phyloP scores from a whole-genome alignment of 2,888 invertebrate species.

The Pharmacophagus antenor region DNA sequence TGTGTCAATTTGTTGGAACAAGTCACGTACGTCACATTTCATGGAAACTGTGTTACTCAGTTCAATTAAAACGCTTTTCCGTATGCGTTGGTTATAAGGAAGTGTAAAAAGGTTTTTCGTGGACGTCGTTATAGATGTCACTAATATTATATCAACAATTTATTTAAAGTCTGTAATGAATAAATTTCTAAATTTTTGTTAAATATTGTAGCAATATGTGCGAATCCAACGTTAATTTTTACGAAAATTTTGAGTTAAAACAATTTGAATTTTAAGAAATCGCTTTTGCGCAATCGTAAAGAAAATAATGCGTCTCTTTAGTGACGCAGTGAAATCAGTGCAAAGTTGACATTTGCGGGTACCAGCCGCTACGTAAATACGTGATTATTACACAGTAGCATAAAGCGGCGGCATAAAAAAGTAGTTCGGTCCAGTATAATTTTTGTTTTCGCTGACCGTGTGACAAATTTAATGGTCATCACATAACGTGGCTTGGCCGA shows the following conservation, averaged over 20 bases:
- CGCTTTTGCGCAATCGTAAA: conserved; percentile 16
- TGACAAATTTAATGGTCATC: conserved; percentile 38
- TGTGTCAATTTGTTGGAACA: conserved; percentile 15
- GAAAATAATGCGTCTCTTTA: conserved; percentile 36
- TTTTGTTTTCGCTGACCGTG: conserved; percentile 38
- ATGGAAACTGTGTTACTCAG: conserved; percentile 53
- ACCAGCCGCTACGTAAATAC: conserved; percentile 44
- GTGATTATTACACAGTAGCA: conserved; percentile 49
- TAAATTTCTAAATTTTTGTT: conserved; percentile 22
- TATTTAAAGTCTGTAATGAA: conserved; percentile 13
- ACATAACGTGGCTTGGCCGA: conserved; percentile 34
- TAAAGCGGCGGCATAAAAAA: conserved; percentile 41
- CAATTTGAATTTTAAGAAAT: conserved; percentile 19
- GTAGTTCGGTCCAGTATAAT: conserved; percentile 36
- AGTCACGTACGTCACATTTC: conserved; percentile 40
- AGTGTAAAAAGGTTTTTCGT: conserved; percentile 36
- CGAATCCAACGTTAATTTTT: conserved; percentile 19
- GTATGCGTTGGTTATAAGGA: conserved; percentile 54
- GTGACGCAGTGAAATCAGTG: conserved; percentile 39
- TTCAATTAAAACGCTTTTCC: conserved; percentile 49
- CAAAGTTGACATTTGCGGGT: conserved; percentile 40
- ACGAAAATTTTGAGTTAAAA: conserved; percentile 23
- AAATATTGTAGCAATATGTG: conserved; percentile 14
- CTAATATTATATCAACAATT: conserved; percentile 23
- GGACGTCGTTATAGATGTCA: conserved; percentile 21